Evolutionary conservation across 2,113 vertebrate species (phyloP).

Genomic region (Tursiops truncatus): DNA sequence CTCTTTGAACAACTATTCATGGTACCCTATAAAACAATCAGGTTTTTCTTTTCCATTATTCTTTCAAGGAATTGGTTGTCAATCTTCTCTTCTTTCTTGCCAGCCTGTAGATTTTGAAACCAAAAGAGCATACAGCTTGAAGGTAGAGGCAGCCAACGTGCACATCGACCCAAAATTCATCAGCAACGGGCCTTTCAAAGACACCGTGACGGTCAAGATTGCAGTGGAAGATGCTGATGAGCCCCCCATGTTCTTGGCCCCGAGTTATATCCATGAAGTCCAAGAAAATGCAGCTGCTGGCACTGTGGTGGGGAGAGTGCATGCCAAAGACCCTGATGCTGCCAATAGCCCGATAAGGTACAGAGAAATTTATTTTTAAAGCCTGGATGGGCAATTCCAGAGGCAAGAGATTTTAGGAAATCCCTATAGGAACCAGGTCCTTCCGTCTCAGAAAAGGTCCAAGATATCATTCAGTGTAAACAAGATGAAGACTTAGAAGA

Average conservation of each 20-base stretch:
- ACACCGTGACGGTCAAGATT: conserved; percentile 95
- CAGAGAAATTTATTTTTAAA: background rate
- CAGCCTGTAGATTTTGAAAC: conserved; percentile 96
- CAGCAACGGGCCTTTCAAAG: conserved; percentile 97
- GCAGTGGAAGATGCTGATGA: conserved; percentile 96
- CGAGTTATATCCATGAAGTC: conserved; percentile 93
- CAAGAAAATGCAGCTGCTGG: conserved; percentile 94
- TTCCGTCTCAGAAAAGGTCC: background rate
- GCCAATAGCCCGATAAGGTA: conserved; percentile 95
- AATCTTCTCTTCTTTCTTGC: conserved; percentile 50
- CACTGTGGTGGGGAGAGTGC: conserved; percentile 94
- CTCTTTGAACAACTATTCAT: conserved; percentile 25
- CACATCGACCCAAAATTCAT: conserved; percentile 94
- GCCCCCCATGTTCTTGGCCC: conserved; percentile 92
- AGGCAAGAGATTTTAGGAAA: background rate
- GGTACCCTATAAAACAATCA: background rate
- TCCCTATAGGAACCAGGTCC: background rate
- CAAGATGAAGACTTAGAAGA: background rate
- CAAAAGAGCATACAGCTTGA: conserved; percentile 93
- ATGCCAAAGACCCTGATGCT: conserved; percentile 96
- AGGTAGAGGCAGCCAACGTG: conserved; percentile 95
- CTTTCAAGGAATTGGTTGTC: background rate
- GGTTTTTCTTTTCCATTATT: background rate
- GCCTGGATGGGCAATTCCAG: background rate
- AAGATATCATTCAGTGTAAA: background rate